Base-by-base conservation (phyloP, 2,797 vertebrate species). In the Simalia tracyae region DNA sequence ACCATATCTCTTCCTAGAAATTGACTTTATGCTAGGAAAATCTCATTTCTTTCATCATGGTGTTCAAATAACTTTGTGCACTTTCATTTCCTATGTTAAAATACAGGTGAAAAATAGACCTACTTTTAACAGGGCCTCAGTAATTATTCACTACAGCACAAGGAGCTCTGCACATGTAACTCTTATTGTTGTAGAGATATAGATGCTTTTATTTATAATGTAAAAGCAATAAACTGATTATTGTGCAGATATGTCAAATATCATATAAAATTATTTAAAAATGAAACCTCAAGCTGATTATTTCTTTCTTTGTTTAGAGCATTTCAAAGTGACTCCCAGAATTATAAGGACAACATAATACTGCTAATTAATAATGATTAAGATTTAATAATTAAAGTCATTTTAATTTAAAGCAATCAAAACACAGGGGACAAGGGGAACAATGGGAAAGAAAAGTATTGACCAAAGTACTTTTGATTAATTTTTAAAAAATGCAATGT, bases 121-220 rank as follows among this genome's bases (percentile, higher is more conserved):
- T 94, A 50, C 22, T 95, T 96, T 95, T 93, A 92, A 95, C 68
- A 92, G 92, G n/a, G 93, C n/a, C 92, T 88, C 36, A 94, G 88
- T 64, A 91, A 22, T 4, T 94, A 92, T 94, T 93, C 76, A 88
- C 89, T 72, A 72, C 28, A 94, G n/a, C 36, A 64, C 0, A 89
- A 93, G 88, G 93, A 94, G 60, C 24, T 90, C 50, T 64, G 17
- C 12, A 85, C 28, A 24, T 87, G 31, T 88, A 46, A 36, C 11
- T 72, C 59, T 93, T 93, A 93, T 36, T 90, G 85, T 19, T 93
- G 81, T 61, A 92, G 76, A 4, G 92, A 92, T 86, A 2, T 46
- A 90, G 14, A 19, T 56, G 66, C 56, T 10, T n/a, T 93, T 17
- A 36, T 87, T 2, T 12, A 87, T 93, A 93, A 89, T 76, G 24